phyloP scores from a whole-genome alignment of 2,888 invertebrate species.

The Xestoiulus laeticollis region DNA sequence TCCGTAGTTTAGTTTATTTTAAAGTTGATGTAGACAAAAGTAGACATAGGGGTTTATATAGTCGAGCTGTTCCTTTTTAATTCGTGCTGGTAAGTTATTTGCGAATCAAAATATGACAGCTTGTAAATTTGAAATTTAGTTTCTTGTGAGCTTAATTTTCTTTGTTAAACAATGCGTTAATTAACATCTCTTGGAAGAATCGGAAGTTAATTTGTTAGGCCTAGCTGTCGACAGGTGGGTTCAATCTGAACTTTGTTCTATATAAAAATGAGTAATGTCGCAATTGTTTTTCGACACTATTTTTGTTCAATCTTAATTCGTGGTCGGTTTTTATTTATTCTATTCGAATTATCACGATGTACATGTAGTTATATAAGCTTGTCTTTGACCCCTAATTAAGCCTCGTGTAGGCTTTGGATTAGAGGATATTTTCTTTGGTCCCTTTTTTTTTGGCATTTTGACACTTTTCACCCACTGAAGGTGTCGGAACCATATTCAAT shows the following conservation, averaged over 20 bases:
- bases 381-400: background rate
- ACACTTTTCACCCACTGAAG: no score
- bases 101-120: background rate
- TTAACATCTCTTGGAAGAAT: background rate
- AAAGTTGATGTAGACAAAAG: background rate
- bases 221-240: background rate
- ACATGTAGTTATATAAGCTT: background rate
- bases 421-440: no score
- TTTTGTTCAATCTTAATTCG: background rate
- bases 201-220: background rate
- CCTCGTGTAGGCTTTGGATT: no score
- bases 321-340: background rate
- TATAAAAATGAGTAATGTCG: background rate
- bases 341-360: background rate
- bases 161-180: background rate
- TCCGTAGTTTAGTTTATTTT: background rate
- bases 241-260: background rate
- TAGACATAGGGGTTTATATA: background rate
- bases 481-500: no score
- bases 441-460: no score
- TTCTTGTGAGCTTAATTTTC: background rate
- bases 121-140: background rate
- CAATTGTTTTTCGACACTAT: background rate
- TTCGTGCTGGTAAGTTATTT: background rate
- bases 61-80: background rate